phyloP scores from a whole-genome alignment of 2,797 vertebrate species.

The Denticeps clupeoides region DNA sequence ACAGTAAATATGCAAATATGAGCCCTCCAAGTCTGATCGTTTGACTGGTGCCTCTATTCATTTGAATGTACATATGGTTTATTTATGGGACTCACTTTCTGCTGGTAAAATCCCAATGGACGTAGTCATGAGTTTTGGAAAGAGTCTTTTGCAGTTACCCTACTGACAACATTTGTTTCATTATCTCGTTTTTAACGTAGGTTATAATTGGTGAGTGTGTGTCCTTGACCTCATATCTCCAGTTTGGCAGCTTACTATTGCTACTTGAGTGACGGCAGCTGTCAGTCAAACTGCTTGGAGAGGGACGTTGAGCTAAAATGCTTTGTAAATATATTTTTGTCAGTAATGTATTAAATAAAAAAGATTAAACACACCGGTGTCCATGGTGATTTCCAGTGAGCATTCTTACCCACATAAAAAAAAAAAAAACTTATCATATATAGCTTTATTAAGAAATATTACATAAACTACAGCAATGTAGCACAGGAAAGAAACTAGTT shows the following conservation, averaged over 20 bases:
- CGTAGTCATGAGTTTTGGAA: too few relatives aligned
- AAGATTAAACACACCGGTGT: neutral
- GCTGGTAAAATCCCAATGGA: too few relatives aligned
- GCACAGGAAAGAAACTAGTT: constrained; percentile 8
- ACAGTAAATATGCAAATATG: too few relatives aligned
- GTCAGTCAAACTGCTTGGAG: constrained; percentile 14
- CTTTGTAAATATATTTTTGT: constrained; percentile 39
- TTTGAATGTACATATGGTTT: too few relatives aligned
- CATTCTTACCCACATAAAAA: neutral
- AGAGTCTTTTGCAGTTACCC: too few relatives aligned
- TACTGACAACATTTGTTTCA: too few relatives aligned
- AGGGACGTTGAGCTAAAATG: constrained; percentile 16
- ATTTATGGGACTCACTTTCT: too few relatives aligned
- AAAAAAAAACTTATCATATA: neutral
- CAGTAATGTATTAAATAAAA: constrained; percentile 37
- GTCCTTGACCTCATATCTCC: neutral
- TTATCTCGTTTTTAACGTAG: too few relatives aligned
- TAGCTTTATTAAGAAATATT: neutral
- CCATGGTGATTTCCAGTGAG: neutral
- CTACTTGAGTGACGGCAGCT: constrained; percentile 1
- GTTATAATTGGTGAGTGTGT: too few relatives aligned
- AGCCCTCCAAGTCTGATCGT: too few relatives aligned
- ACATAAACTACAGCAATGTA: neutral
- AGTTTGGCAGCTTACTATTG: neutral
- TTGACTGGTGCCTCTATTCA: too few relatives aligned